A percentile compares a stretch with the other conserved stretches of the same genome.
Conservation (phyloP, 1,140 invertebrate species). For the Heliconius congener region DNA sequence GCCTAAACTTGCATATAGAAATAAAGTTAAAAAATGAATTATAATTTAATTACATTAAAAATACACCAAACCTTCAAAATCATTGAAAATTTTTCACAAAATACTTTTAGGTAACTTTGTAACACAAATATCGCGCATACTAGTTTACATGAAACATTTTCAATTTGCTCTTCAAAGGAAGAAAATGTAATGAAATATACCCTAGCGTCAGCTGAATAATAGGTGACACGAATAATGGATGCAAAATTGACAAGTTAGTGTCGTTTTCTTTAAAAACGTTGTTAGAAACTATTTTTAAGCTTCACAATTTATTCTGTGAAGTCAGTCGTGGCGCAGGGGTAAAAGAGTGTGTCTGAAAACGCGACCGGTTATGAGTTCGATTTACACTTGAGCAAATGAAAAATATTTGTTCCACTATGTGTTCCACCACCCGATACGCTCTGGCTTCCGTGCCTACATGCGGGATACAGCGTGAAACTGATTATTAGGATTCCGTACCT, state of each 20-base stretch:
- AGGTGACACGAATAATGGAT: background rate
- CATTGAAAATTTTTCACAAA: background rate
- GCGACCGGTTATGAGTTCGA: too few relatives aligned
- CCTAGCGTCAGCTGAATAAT: background rate
- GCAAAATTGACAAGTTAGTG: slow-evolving; percentile 5
- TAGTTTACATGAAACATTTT: slow-evolving; percentile 12
- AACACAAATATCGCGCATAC: background rate
- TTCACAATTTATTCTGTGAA: too few relatives aligned
- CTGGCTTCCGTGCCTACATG: too few relatives aligned
- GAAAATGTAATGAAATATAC: slow-evolving; percentile 9
- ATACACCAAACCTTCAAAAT: background rate
- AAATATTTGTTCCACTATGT: too few relatives aligned
- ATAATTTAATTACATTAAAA: background rate
- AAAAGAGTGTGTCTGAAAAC: too few relatives aligned
- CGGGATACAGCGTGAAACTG: too few relatives aligned
- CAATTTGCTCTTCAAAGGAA: slow-evolving; percentile 8
- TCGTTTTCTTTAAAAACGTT: background rate
- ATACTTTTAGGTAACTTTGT: background rate
- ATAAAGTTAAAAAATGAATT: background rate
- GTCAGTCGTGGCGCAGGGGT: too few relatives aligned
- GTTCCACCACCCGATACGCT: too few relatives aligned
- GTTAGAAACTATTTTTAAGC: background rate
- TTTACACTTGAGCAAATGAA: too few relatives aligned
- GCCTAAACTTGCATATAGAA: too few relatives aligned
- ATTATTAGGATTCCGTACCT: too few relatives aligned